A percentile compares a stretch with the other conserved stretches of the same genome.
Evolutionary conservation across 1,140 invertebrate genomes (phyloP).

Genomic region (Bicyclus anynana): DNA sequence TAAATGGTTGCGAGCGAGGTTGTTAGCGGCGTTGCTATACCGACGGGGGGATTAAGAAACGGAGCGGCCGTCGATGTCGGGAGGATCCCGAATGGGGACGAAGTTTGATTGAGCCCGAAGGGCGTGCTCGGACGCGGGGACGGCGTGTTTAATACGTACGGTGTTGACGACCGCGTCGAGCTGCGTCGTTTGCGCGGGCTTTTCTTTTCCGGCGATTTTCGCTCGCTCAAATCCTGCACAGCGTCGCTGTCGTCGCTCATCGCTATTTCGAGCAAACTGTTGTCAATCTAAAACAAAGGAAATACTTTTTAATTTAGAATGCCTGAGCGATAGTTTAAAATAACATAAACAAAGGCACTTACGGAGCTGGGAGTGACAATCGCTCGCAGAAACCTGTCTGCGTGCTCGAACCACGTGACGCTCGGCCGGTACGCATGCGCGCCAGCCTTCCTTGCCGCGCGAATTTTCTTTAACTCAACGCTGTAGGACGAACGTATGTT

Average conservation of each 20-base stretch:
- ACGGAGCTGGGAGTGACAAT: conserved; percentile 74
- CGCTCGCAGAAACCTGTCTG: conserved; percentile 74
- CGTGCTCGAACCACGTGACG: conserved; percentile 76
- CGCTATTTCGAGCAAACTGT: conserved; percentile 62
- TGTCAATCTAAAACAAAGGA: conserved; percentile 61
- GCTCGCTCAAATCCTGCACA: conserved; percentile 65
- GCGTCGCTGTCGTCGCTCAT: conserved; percentile 70
- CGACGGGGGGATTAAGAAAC: conserved; percentile 64
- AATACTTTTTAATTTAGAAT: conserved; percentile 32
- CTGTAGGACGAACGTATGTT: conserved; percentile 74
- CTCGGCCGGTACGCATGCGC: conserved; percentile 73
- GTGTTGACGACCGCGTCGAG: conserved; percentile 64
- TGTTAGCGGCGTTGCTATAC: conserved; percentile 62
- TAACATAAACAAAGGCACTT: conserved; percentile 50
- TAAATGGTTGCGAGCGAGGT: conserved; percentile 66
- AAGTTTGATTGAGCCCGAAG: conserved; percentile 52
- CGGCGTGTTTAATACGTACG: conserved; percentile 71
- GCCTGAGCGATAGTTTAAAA: conserved; percentile 38
- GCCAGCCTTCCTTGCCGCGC: conserved; percentile 68
- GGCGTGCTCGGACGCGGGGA: conserved; percentile 66
- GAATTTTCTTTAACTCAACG: conserved; percentile 74
- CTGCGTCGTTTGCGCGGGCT: conserved; percentile 66
- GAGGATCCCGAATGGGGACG: conserved; percentile 59
- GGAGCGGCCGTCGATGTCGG: conserved; percentile 51
- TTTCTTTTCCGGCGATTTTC: conserved; percentile 69